These are phyloP conservation scores for Philhelius pedissequus DNA, from an alignment of 2,888 invertebrate species.

Conservation along the genomic window DNA sequence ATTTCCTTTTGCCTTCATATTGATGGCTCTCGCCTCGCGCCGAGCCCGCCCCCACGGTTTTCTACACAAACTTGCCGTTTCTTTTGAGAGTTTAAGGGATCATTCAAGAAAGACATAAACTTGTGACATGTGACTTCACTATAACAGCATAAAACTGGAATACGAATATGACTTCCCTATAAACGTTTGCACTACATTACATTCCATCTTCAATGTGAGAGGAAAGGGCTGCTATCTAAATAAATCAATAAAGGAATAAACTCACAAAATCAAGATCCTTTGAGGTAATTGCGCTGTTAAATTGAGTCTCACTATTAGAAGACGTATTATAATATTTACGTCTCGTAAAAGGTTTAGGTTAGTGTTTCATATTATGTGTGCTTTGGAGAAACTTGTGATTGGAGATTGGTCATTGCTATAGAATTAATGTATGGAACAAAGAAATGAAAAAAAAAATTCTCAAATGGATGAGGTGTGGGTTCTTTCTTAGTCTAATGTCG, in stretches of 20 bases:
- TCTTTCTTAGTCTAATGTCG: too few species aligned
- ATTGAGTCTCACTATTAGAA: constrained; percentile 45
- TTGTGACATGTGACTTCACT: constrained; percentile 57
- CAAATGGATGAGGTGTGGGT: too few species aligned
- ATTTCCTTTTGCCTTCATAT: background rate
- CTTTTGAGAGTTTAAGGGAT: constrained; percentile 14
- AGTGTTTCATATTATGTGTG: background rate
- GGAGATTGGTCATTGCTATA: too few species aligned
- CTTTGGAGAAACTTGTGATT: too few species aligned
- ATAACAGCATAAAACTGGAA: constrained; percentile 22
- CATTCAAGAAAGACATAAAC: constrained; percentile 46
- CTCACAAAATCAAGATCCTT: constrained; percentile 11
- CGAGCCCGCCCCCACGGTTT: too few species aligned
- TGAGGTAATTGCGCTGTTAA: constrained; percentile 49
- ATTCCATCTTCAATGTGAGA: constrained; percentile 2
- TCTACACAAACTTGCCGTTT: background rate
- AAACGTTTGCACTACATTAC: constrained; percentile 3
- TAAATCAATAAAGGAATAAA: constrained; percentile 51
- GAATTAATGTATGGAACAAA: too few species aligned
- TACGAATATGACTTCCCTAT: constrained; percentile 33
- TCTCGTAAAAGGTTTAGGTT: background rate
- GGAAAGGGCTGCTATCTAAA: constrained; percentile 24
- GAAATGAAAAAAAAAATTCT: too few species aligned
- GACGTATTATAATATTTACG: background rate
- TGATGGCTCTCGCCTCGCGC: background rate